phyloP scores from a whole-genome alignment of 2,888 invertebrate genomes.

The Plebejus melissa region DNA sequence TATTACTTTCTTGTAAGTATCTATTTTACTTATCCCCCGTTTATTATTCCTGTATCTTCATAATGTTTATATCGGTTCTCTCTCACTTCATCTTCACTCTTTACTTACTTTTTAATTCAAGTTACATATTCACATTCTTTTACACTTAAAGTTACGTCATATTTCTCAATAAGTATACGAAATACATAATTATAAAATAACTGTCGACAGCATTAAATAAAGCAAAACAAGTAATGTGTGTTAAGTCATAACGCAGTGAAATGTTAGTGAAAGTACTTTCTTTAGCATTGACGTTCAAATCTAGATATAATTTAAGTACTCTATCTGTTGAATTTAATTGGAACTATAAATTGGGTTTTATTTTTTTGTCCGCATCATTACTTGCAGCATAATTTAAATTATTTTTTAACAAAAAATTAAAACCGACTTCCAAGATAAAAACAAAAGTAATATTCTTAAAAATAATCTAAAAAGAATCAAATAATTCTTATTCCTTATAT shows the following conservation, averaged over 20 bases:
- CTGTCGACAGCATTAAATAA: neutral
- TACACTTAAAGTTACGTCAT: neutral
- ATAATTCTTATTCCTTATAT: no score
- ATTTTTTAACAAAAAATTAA: no score
- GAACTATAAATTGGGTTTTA: no score
- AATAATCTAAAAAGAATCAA: no score
- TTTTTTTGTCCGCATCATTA: no score
- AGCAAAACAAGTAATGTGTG: neutral
- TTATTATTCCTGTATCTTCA: neutral
- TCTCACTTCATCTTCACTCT: neutral
- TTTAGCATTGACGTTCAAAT: neutral
- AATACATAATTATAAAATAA: neutral
- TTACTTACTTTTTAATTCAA: neutral
- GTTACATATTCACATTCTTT: neutral
- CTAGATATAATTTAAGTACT: neutral
- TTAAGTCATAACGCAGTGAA: slow-evolving; percentile 3
- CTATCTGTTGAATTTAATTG: no score
- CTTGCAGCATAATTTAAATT: no score
- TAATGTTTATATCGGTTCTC: neutral
- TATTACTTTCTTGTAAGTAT: neutral
- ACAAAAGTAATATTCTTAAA: no score
- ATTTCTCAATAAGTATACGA: neutral
- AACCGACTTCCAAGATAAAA: no score
- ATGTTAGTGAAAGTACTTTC: slow-evolving; percentile 16
- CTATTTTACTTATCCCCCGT: neutral